Evolutionary conservation across 2,797 vertebrate genomes (phyloP).

Genomic region (Remorina albescens): DNA sequence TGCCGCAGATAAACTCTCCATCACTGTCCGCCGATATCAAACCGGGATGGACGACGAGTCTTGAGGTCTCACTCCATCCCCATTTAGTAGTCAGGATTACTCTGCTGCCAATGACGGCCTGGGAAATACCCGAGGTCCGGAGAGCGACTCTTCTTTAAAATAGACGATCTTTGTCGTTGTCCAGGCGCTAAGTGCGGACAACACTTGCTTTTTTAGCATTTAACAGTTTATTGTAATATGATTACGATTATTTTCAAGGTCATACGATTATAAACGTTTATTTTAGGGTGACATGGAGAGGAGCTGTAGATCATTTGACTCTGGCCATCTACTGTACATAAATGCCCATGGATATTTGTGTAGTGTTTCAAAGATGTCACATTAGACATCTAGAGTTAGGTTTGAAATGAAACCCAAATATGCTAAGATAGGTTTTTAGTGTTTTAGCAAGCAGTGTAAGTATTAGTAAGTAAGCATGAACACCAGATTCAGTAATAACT

Average conservation of each 20-base stretch:
- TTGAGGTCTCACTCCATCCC: slow-evolving; percentile 42
- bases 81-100: rapidly evolving
- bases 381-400: too few relatives aligned
- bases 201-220: background rate
- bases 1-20: slow-evolving; percentile 44
- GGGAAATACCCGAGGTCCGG: rapidly evolving
- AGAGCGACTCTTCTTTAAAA: background rate
- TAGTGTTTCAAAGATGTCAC: too few relatives aligned
- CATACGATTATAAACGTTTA: background rate
- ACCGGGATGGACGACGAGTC: background rate
- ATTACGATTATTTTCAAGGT: background rate
- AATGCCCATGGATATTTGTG: too few relatives aligned
- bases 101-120: rapidly evolving
- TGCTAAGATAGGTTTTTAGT: too few relatives aligned
- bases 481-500: too few relatives aligned
- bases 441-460: background rate
- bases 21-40: slow-evolving; percentile 29
- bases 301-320: background rate
- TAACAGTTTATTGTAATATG: too few relatives aligned
- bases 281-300: too few relatives aligned
- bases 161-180: slow-evolving; percentile 58
- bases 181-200: background rate
- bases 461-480: background rate
- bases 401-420: too few relatives aligned
- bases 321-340: background rate